Conservation (phyloP, 2,888 invertebrate genomes). For the Pterostichus niger region DNA sequence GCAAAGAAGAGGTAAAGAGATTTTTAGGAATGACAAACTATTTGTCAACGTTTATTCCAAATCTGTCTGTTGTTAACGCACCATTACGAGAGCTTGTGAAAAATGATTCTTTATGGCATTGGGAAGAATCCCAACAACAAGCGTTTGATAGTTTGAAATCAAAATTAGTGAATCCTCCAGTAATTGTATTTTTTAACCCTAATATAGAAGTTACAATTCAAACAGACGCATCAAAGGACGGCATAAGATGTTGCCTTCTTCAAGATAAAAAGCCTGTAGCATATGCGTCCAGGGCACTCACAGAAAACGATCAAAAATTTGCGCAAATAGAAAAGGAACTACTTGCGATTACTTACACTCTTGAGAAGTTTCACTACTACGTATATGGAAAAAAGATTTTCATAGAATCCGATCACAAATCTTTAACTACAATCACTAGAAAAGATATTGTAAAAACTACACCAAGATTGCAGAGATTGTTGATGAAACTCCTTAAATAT, state of each 20-base stretch:
- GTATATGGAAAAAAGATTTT: constrained; percentile 65
- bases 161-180: constrained; percentile 60
- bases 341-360: constrained; percentile 18
- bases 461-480: constrained; percentile 1
- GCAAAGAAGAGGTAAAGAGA: constrained; percentile 53
- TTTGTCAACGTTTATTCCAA: constrained; percentile 42
- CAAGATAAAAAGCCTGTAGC: constrained; percentile 68
- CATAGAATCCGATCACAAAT: constrained; percentile 35
- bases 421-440: constrained; percentile 15
- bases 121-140: too few species aligned
- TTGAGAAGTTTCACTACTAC: constrained; percentile 43
- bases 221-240: constrained; percentile 68
- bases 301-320: constrained; percentile 37
- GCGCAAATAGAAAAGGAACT: constrained; percentile 56
- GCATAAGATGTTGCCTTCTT: constrained; percentile 68
- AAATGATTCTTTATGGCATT: constrained; percentile 40
- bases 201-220: constrained; percentile 65
- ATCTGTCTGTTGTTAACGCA: constrained; percentile 13
- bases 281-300: constrained; percentile 68
- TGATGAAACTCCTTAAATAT: constrained; percentile 5
- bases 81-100: constrained; percentile 57
- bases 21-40: constrained; percentile 59
- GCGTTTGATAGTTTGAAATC: constrained; percentile 26
- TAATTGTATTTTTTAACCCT: constrained; percentile 66
- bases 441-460: constrained; percentile 23